Evolutionary conservation across 1,140 invertebrate species (phyloP).

Genomic region (Platyscapa corneri): DNA sequence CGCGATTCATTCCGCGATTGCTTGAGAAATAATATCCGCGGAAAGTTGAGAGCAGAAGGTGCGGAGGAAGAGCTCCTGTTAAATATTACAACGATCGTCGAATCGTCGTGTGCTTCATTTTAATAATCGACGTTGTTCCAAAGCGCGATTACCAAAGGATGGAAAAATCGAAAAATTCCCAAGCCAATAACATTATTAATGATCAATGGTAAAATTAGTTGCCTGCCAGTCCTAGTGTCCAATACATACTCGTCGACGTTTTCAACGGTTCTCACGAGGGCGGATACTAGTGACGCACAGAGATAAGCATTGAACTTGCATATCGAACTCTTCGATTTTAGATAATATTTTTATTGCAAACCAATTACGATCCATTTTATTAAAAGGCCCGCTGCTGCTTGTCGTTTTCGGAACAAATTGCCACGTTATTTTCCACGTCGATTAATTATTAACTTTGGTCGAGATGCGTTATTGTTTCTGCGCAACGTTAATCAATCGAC

Average conservation of each 20-base stretch:
- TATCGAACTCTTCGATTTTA: no score
- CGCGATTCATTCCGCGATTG: neutral
- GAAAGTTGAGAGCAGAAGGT: neutral
- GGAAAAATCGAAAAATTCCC: no score
- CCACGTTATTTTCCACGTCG: constrained; percentile 18
- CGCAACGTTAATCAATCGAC: no score
- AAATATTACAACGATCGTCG: neutral
- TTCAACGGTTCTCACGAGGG: neutral
- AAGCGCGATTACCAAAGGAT: no score
- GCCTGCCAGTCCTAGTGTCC: neutral
- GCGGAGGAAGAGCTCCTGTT: neutral
- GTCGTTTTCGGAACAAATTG: neutral
- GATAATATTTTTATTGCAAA: neutral
- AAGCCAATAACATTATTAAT: neutral
- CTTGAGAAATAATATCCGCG: neutral
- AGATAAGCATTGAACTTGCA: neutral
- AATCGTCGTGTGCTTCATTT: no score
- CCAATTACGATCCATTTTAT: neutral
- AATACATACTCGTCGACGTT: neutral
- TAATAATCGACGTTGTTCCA: no score
- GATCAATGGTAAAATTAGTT: neutral
- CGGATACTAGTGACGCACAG: neutral
- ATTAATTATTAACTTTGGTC: constrained; percentile 15
- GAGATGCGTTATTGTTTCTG: no score
- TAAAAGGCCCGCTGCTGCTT: no score